phyloP scores from a whole-genome alignment of 2,113 vertebrate species.

The Oostethus manadensis region DNA sequence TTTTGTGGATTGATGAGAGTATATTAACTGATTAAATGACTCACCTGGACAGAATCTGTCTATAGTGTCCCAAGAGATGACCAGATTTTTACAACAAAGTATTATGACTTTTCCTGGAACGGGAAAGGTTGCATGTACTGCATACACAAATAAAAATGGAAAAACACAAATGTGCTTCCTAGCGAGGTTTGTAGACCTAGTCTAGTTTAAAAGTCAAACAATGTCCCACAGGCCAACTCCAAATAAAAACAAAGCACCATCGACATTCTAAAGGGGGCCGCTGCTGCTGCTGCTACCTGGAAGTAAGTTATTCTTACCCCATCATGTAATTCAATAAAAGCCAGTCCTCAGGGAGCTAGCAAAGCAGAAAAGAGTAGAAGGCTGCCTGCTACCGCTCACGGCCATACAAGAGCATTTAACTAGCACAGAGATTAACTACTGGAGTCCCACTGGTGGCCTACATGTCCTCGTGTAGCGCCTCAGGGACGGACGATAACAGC shows the following conservation, averaged over 20 bases:
- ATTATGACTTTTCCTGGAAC: too few species aligned
- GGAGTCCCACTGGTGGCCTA: slow-evolving; percentile 58
- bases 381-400: slow-evolving; percentile 57
- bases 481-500: slow-evolving; percentile 37
- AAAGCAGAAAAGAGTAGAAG: slow-evolving; percentile 38
- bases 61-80: too few species aligned
- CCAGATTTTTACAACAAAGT: too few species aligned
- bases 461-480: slow-evolving; percentile 59
- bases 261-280: slow-evolving; percentile 13
- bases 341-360: slow-evolving; percentile 34
- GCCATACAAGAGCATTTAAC: slow-evolving; percentile 67
- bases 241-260: not conserved
- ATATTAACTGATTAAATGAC: too few species aligned
- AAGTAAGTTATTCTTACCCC: slow-evolving; percentile 25
- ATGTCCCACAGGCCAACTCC: not conserved
- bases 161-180: too few species aligned
- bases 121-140: too few species aligned
- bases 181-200: not conserved
- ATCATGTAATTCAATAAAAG: slow-evolving; percentile 37
- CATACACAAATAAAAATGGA: too few species aligned
- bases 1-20: too few species aligned
- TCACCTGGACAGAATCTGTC: too few species aligned
- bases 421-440: slow-evolving; percentile 66
- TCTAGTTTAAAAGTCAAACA: not conserved
- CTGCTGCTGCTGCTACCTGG: slow-evolving; percentile 11